Conservation (phyloP, 2,113 vertebrate genomes). For the Myotis brandtii region DNA sequence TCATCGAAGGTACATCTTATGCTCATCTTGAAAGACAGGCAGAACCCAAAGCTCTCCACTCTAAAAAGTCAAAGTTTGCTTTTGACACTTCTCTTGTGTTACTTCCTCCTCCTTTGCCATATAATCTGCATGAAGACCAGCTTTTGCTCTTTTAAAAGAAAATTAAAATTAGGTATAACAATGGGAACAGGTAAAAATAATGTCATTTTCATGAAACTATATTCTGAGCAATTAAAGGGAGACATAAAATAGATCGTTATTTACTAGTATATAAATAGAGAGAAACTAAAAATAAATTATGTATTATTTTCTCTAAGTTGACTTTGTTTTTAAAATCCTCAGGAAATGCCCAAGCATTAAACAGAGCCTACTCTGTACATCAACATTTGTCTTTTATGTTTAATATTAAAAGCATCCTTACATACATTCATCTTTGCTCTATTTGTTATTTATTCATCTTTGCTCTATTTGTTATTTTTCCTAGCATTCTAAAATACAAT, state of each 20-base stretch:
- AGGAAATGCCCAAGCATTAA: neutral
- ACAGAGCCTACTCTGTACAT: neutral
- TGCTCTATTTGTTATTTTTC: neutral
- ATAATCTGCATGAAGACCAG: neutral
- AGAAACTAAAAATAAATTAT: neutral
- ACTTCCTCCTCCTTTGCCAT: neutral
- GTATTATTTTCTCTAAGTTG: neutral
- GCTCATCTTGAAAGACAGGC: neutral
- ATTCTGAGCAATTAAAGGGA: neutral
- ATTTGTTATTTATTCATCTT: neutral
- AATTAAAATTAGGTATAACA: neutral
- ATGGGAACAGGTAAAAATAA: neutral
- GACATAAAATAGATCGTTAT: neutral
- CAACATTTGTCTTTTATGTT: neutral
- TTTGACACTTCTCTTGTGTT: neutral
- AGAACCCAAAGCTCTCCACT: neutral
- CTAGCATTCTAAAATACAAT: neutral
- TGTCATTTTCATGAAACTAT: neutral
- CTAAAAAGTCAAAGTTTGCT: neutral
- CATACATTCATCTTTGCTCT: neutral
- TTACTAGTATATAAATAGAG: neutral
- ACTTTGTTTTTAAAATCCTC: neutral
- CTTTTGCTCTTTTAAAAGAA: neutral
- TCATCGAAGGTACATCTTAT: neutral
- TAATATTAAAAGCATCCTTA: neutral